These are phyloP conservation scores for Porites lobata DNA, from an alignment of 92 coral and sea anemone genomes.

Conservation along the genomic window DNA sequence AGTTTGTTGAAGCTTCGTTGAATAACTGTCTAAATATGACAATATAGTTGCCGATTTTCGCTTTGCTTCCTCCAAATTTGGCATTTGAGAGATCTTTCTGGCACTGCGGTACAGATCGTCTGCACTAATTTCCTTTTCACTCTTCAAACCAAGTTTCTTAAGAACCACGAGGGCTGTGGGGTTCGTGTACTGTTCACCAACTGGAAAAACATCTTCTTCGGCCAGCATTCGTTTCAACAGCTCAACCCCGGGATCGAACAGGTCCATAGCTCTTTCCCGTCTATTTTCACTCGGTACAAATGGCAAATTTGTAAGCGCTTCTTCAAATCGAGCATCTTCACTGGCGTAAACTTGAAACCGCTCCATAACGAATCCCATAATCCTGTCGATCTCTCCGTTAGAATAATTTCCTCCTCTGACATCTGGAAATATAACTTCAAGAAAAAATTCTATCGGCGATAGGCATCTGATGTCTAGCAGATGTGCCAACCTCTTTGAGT, in stretches of 20 bases:
- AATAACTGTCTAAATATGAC: no score
- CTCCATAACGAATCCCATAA: conserved; percentile 56
- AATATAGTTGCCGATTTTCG: no score
- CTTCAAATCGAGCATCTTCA: conserved; percentile 17
- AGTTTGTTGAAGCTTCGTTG: no score
- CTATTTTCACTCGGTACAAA: conserved; percentile 53
- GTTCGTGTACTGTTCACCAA: conserved; percentile 37
- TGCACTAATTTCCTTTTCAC: conserved; percentile 38
- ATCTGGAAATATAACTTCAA: conserved; percentile 59
- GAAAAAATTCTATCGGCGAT: conserved; percentile 30
- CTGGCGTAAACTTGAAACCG: conserved; percentile 41
- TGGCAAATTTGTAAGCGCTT: conserved; percentile 46
- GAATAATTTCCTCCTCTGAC: conserved; percentile 45
- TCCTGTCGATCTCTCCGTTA: conserved; percentile 62
- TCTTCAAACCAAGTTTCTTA: conserved; percentile 52
- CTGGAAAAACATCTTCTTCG: conserved; percentile 69
- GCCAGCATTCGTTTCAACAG: conserved; percentile 37
- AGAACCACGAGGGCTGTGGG: conserved; percentile 41
- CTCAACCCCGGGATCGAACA: conserved; percentile 71
- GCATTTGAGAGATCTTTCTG: conserved; percentile 11
- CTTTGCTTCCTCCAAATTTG: background rate
- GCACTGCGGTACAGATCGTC: conserved; percentile 44
- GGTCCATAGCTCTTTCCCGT: conserved; percentile 57
- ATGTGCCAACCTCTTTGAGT: conserved; percentile 50
- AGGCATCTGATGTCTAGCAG: conserved; percentile 39